Evolutionary conservation across 2,113 vertebrate genomes (phyloP).

Genomic region (Alligator sinensis): DNA sequence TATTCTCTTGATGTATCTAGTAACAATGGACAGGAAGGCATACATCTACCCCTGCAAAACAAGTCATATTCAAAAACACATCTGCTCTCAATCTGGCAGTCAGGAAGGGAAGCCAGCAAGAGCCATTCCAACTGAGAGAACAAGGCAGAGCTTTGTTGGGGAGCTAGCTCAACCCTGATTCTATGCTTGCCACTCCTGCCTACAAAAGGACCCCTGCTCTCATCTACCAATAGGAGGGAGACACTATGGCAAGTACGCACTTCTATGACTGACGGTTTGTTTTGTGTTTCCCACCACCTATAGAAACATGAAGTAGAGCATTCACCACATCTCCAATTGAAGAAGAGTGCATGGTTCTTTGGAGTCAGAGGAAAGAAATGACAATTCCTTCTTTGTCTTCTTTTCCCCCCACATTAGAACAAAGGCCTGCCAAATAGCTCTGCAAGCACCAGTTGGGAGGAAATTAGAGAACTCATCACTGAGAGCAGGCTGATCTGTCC

Average conservation of each 20-base stretch:
- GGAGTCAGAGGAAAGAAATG: neutral
- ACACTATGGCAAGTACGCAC: no score
- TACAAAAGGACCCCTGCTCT: neutral
- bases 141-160: neutral
- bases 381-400: neutral
- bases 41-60: neutral
- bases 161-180: neutral
- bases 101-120: accelerated
- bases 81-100: neutral
- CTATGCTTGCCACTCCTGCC: neutral
- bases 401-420: neutral
- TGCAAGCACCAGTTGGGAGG: neutral
- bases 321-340: neutral
- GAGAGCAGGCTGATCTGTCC: neutral
- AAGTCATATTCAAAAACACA: neutral
- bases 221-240: neutral
- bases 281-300: neutral
- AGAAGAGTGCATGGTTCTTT: neutral
- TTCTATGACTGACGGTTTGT: neutral
- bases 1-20: neutral
- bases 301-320: neutral
- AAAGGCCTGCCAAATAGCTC: neutral
- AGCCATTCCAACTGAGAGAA: neutral
- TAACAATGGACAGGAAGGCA: neutral
- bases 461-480: neutral